Percentiles rank a stretch among this genome's conserved stretches.
phyloP scores from a whole-genome alignment of 2,888 invertebrate genomes.

The Chrysina gloriosa region DNA sequence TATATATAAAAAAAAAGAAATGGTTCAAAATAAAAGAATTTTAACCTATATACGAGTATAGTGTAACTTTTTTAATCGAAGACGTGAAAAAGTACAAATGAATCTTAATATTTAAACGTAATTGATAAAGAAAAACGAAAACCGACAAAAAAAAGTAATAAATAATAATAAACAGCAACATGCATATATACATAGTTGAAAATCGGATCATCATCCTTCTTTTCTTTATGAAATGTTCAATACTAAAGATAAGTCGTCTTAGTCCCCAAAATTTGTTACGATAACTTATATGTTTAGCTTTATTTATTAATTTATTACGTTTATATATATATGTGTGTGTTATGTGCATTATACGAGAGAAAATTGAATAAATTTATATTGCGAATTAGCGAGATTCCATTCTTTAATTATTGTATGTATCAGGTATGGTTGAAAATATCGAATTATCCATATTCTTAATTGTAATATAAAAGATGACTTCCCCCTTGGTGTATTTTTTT shows the following conservation, averaged over 20 bases:
- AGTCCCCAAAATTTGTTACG: slow-evolving; percentile 21
- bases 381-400: slow-evolving; percentile 13
- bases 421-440: slow-evolving; percentile 1
- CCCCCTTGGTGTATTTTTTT: no score
- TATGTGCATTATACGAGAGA: slow-evolving; percentile 30
- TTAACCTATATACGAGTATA: slow-evolving; percentile 41
- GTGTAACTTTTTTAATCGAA: slow-evolving; percentile 40
- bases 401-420: slow-evolving; percentile 4
- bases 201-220: background rate
- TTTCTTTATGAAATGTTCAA: background rate
- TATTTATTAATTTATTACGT: slow-evolving; percentile 36
- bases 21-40: slow-evolving; percentile 44
- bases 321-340: slow-evolving; percentile 24
- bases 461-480: no score
- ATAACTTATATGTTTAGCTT: slow-evolving; percentile 32
- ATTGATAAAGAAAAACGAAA: no score
- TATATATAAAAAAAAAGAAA: slow-evolving; percentile 39
- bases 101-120: slow-evolving; percentile 20
- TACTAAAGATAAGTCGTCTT: slow-evolving; percentile 15
- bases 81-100: slow-evolving; percentile 32
- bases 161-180: slow-evolving; percentile 17
- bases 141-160: background rate
- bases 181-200: background rate
- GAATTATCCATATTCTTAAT: background rate
- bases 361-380: slow-evolving; percentile 33